Evolutionary conservation across 2,113 vertebrate species (phyloP).

Genomic region (Hippocampus zosterae): DNA sequence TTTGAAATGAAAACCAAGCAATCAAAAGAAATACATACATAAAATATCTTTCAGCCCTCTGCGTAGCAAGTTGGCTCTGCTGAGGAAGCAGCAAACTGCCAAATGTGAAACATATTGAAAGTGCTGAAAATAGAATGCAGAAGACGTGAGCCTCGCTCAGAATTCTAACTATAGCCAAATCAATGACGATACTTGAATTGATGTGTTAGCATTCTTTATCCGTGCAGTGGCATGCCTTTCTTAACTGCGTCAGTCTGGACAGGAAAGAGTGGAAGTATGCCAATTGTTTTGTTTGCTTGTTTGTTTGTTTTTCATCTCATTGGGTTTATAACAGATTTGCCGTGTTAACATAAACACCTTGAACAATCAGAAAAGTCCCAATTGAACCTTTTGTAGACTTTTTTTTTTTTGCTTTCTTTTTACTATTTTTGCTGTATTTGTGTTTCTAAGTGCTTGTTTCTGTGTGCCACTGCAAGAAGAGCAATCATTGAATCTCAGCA

Average conservation of each 20-base stretch:
- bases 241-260: background rate
- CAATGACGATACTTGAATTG: background rate
- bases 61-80: conserved; percentile 11
- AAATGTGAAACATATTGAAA: background rate
- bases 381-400: background rate
- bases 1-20: conserved; percentile 7
- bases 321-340: background rate
- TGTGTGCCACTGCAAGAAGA: background rate
- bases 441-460: background rate
- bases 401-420: background rate
- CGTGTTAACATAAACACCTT: background rate
- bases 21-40: conserved; percentile 41
- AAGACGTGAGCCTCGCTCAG: background rate
- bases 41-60: conserved; percentile 21
- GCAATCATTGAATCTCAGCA: background rate
- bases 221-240: background rate
- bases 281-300: background rate
- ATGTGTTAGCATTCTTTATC: background rate
- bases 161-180: conserved; percentile 2
- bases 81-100: background rate
- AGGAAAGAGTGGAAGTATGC: background rate
- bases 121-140: background rate
- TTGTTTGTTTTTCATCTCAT: background rate
- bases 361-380: background rate
- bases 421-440: background rate